Evolutionary conservation across 2,113 vertebrate species (phyloP).

Genomic region (Stegastes partitus): DNA sequence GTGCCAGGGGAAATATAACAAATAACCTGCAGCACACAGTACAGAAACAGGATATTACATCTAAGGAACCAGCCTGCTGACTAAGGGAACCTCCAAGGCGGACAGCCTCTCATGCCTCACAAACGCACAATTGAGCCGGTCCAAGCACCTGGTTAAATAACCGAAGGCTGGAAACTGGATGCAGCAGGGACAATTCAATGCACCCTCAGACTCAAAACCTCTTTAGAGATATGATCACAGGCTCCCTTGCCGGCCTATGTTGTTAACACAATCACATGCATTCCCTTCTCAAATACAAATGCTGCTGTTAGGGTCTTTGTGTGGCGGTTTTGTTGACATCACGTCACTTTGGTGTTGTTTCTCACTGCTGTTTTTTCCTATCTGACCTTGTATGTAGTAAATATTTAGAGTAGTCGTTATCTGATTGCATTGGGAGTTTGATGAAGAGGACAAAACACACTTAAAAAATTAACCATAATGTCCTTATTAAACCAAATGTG

Average conservation of each 20-base stretch:
- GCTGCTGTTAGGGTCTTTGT: constrained; percentile 6
- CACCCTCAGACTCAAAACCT: constrained; percentile 16
- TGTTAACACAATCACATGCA: constrained; percentile 9
- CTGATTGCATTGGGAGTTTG: not conserved
- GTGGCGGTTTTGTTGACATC: constrained; percentile 11
- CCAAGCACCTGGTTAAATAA: constrained; percentile 58
- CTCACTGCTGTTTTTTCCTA: not conserved
- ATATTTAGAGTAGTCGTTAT: not conserved
- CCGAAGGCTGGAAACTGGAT: constrained; percentile 37
- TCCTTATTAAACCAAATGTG: not conserved
- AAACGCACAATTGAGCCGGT: constrained; percentile 61
- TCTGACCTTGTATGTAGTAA: not conserved
- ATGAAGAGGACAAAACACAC: not conserved
- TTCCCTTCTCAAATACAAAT: constrained; percentile 21
- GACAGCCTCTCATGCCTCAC: constrained; percentile 62
- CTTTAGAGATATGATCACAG: constrained; percentile 24
- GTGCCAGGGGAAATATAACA: constrained; percentile 77
- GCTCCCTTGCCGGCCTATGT: not conserved
- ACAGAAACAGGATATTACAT: constrained; percentile 79
- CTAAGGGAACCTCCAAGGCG: constrained; percentile 70
- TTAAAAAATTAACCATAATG: not conserved
- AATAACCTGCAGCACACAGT: constrained; percentile 71
- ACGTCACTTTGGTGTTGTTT: constrained; percentile 21
- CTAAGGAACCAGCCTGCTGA: constrained; percentile 74
- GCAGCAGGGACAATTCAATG: constrained; percentile 28